Evolutionary conservation across 2,797 vertebrate genomes (phyloP), one percentile per base, ranked within the genome.

Genomic region (Lerista edwardsae): DNA sequence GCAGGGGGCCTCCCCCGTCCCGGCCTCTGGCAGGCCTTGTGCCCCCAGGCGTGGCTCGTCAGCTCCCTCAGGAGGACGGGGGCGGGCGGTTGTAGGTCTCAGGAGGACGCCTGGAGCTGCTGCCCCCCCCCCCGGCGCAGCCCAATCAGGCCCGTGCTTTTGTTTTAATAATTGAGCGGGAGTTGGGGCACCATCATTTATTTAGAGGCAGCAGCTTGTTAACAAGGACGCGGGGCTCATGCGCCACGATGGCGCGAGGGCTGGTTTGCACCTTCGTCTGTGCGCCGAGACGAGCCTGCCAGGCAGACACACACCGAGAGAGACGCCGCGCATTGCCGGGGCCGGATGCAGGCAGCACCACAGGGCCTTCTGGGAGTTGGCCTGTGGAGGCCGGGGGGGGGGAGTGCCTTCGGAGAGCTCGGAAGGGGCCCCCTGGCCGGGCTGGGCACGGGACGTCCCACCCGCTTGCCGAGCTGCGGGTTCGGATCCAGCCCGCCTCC

Each of bases 121-220:
- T 67, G 44, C 68, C 4, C 75, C 75, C 10, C 80, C 4, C 75
- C 10, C 80, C 4, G 64, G 21, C 61, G 3, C 27, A 17, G 11
- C 81, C 3, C 41, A 77, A 79, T 79, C 10, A 75, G 1, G 8
- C 80, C 83, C 0, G 51, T 14, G 75, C 80, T 88, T n/a, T 61
- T 76, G 41, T 75, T 91, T 59, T 62, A 82, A 89, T 86, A 81
- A 86, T 75, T 75, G 71, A 89, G 41, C 0, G 31, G 41, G 0
- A 1, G 76, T 86, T 86, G 65, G 74, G 84, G 88, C 25, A 51
- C 82, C 75, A 89, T 78, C 6, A 84, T 86, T 90, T 87, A 82
- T 89, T 90, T 61, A 86, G 36, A 86, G 87, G 85, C 29, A 87
- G 36, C 85, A 86, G 75, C 14, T 1, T 82, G 90, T 88, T 86